phyloP scores from a whole-genome alignment of 2,113 vertebrate genomes.

The Lates calcarifer region DNA sequence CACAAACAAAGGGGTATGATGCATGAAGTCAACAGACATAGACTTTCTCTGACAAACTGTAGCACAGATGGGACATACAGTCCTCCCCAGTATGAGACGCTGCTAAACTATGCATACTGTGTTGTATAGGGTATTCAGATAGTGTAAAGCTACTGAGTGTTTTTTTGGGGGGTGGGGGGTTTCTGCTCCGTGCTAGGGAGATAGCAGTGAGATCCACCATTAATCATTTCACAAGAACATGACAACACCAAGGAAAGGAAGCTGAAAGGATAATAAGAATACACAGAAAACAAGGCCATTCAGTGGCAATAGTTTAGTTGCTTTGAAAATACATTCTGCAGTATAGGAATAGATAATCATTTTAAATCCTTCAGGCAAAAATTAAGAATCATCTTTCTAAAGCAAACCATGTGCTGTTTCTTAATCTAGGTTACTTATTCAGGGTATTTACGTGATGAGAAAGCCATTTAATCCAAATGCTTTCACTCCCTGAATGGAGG shows the following conservation, averaged over 20 bases:
- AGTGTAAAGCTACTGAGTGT: constrained; percentile 23
- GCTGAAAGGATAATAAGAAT: constrained; percentile 55
- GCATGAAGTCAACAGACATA: background rate
- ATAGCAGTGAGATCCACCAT: constrained; percentile 55
- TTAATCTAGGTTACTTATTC: background rate
- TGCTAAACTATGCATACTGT: constrained; percentile 8
- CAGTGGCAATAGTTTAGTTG: constrained; percentile 41
- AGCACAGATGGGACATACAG: background rate
- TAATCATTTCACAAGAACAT: constrained; percentile 65
- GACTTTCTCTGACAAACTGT: background rate
- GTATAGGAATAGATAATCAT: constrained; percentile 23
- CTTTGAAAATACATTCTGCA: constrained; percentile 11
- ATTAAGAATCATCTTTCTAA: background rate
- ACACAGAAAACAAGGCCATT: constrained; percentile 49
- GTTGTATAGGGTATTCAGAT: constrained; percentile 27
- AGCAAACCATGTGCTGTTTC: background rate
- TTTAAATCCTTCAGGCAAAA: constrained; percentile 1
- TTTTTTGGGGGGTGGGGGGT: too few relatives aligned
- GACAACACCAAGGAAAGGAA: constrained; percentile 50
- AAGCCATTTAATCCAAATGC: background rate
- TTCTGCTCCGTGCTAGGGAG: constrained; percentile 47
- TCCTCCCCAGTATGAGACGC: background rate
- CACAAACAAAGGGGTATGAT: background rate
- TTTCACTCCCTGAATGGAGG: background rate
- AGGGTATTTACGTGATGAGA: constrained; percentile 1